Percentiles rank a stretch among this genome's conserved stretches.
phyloP scores from a whole-genome alignment of 2,113 vertebrate species.

The Eidolon helvum region DNA sequence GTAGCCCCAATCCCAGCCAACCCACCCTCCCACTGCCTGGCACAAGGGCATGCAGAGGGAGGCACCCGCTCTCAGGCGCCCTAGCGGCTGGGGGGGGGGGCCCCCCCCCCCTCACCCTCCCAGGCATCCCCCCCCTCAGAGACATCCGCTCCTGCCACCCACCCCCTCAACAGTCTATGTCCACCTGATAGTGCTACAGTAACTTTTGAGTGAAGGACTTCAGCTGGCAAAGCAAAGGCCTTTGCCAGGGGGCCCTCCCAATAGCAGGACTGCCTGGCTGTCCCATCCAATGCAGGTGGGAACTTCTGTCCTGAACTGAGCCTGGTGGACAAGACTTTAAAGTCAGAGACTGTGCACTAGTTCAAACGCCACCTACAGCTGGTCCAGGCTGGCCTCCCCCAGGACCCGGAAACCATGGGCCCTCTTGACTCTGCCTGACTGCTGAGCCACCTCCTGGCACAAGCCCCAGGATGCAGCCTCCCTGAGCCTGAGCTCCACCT shows the following conservation, averaged over 20 bases:
- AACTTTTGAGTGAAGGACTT: slow-evolving; percentile 57
- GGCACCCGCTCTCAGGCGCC: neutral
- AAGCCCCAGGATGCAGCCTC: too few relatives aligned
- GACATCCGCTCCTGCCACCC: slow-evolving; percentile 6
- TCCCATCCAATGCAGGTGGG: neutral
- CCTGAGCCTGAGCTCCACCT: neutral
- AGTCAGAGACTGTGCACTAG: neutral
- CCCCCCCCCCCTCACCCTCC: too few relatives aligned
- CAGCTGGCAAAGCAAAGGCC: slow-evolving; percentile 2
- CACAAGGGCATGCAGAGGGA: slow-evolving; percentile 1
- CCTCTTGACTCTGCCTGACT: neutral
- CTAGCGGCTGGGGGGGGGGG: neutral
- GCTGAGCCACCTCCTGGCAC: neutral
- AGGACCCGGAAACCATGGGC: neutral
- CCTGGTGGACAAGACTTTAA: neutral
- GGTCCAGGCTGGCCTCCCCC: neutral
- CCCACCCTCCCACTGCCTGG: neutral
- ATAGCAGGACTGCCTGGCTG: neutral
- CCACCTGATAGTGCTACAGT: slow-evolving; percentile 28
- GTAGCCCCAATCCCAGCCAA: neutral
- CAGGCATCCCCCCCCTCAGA: too few relatives aligned
- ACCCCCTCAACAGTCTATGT: neutral
- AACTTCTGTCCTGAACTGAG: neutral
- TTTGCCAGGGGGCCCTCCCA: neutral
- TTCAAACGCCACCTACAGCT: neutral